phyloP scores from a whole-genome alignment of 2,797 vertebrate genomes.

The Artibeus jamaicensis region DNA sequence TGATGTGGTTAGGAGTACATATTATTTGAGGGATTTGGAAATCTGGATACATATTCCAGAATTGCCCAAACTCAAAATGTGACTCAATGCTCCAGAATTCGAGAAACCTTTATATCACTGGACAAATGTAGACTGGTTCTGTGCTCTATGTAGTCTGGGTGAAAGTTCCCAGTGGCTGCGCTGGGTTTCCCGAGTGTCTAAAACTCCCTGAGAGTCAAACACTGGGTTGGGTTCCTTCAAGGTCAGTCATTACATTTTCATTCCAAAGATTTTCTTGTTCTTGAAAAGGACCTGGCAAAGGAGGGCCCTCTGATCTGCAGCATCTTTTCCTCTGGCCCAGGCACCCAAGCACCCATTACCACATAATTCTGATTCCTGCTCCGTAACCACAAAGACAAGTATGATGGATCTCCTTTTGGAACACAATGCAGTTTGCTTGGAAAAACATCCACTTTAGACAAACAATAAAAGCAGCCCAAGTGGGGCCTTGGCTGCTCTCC shows the following conservation, averaged over 20 bases:
- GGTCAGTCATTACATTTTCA: constrained; percentile 42
- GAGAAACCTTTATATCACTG: neutral
- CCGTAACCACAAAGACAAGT: constrained; percentile 61
- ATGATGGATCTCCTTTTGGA: constrained; percentile 73
- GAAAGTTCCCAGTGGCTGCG: neutral
- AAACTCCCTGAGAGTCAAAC: constrained; percentile 12
- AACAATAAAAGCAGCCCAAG: constrained; percentile 62
- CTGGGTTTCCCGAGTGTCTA: neutral
- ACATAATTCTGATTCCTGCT: constrained; percentile 59
- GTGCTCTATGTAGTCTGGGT: neutral
- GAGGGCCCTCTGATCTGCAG: neutral
- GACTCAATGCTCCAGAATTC: neutral
- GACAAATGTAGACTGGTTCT: neutral
- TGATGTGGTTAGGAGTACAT: neutral
- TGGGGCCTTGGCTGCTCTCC: constrained; percentile 72
- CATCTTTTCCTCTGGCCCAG: constrained; percentile 57
- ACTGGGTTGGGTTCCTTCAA: constrained; percentile 60
- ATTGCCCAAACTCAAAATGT: neutral
- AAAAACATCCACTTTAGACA: constrained; percentile 71
- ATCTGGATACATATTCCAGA: neutral
- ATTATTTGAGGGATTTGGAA: neutral
- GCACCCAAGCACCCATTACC: neutral
- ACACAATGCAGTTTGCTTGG: constrained; percentile 66
- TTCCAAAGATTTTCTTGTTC: constrained; percentile 63
- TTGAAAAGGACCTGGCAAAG: constrained; percentile 57